phyloP scores from a whole-genome alignment of 2,113 vertebrate species.

The Siniperca knerii region DNA sequence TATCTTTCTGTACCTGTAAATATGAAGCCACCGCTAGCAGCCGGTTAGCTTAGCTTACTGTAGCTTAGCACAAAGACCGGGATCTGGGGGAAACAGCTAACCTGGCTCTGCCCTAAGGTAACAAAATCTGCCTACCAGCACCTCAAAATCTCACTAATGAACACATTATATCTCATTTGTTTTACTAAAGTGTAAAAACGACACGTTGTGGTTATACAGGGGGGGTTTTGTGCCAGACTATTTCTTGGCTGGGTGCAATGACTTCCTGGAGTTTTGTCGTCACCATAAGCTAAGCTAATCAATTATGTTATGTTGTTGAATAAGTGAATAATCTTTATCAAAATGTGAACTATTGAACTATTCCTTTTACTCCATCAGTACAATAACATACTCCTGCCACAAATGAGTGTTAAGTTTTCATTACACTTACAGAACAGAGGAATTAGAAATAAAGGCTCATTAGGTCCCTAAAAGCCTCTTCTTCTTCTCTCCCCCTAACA shows the following conservation, averaged over 20 bases:
- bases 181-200: too few relatives aligned
- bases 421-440: background rate
- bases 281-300: background rate
- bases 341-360: too few relatives aligned
- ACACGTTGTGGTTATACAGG: too few relatives aligned
- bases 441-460: background rate
- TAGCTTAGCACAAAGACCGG: background rate
- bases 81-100: too few relatives aligned
- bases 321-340: too few relatives aligned
- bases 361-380: background rate
- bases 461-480: background rate
- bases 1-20: background rate
- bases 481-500: slow-evolving; percentile 61
- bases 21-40: background rate
- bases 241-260: too few relatives aligned
- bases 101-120: too few relatives aligned
- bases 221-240: too few relatives aligned
- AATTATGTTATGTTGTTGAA: too few relatives aligned
- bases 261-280: too few relatives aligned
- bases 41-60: background rate
- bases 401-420: background rate
- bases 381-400: background rate
- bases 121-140: too few relatives aligned
- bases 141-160: too few relatives aligned
- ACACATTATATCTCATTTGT: background rate